Conservation (phyloP, 2,888 invertebrate genomes). For the Catocala fraxini region DNA sequence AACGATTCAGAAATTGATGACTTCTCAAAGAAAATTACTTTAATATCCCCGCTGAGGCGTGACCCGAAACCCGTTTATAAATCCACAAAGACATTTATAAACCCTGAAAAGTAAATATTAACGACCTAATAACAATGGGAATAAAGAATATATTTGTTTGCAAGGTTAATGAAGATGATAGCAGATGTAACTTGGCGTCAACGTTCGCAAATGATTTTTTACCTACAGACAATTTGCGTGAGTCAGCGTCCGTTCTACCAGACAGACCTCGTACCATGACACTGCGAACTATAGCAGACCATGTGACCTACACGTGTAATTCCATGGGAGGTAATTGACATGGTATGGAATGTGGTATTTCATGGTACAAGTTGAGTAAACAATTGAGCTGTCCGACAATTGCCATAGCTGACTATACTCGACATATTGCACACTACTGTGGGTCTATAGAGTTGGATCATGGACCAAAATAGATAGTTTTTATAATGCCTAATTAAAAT, state of each 20-base stretch:
- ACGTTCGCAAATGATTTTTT: slow-evolving; percentile 53
- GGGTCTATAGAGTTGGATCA: slow-evolving; percentile 32
- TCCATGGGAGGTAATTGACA: background rate
- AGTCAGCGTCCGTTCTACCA: slow-evolving; percentile 76
- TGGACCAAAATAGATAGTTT: slow-evolving; percentile 35
- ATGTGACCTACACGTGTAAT: slow-evolving; percentile 2
- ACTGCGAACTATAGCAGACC: slow-evolving; percentile 15
- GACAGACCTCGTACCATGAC: slow-evolving; percentile 50
- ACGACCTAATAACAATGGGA: slow-evolving; percentile 35
- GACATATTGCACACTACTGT: slow-evolving; percentile 32
- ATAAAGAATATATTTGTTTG: slow-evolving; percentile 52
- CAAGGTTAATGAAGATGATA: slow-evolving; percentile 38
- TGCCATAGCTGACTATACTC: slow-evolving; percentile 27
- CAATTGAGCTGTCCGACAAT: slow-evolving; percentile 42
- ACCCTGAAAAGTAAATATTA: slow-evolving; percentile 26
- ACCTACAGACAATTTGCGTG: slow-evolving; percentile 58
- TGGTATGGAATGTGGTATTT: slow-evolving; percentile 21
- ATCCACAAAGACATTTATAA: slow-evolving; percentile 34
- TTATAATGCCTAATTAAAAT: slow-evolving; percentile 26
- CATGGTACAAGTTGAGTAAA: slow-evolving; percentile 36
- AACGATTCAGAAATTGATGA: slow-evolving; percentile 72
- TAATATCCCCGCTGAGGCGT: slow-evolving; percentile 62
- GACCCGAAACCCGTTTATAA: slow-evolving; percentile 53
- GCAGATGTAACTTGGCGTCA: slow-evolving; percentile 45
- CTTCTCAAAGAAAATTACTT: slow-evolving; percentile 73